Conservation (phyloP, 2,797 vertebrate genomes). For the Cuculus canorus region DNA sequence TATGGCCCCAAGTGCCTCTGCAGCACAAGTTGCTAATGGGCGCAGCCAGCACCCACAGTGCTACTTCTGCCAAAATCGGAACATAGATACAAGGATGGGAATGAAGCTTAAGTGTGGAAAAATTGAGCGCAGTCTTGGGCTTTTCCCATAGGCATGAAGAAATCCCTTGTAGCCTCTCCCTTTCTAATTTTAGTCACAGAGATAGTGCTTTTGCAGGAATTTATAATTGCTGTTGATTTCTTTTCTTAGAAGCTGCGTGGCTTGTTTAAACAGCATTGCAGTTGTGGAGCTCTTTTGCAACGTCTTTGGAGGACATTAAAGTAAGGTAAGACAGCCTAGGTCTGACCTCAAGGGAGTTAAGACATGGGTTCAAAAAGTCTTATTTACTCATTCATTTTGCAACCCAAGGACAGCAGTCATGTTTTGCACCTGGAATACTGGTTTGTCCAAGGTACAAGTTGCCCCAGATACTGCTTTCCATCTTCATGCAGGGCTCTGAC, state of each 20-base stretch:
- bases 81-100: background rate
- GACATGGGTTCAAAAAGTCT: background rate
- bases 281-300: slow-evolving; percentile 30
- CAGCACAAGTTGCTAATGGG: background rate
- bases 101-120: background rate
- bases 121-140: background rate
- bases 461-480: background rate
- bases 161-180: background rate
- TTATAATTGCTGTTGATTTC: slow-evolving; percentile 9
- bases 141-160: background rate
- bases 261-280: slow-evolving; percentile 16
- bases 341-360: background rate
- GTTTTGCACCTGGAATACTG: background rate
- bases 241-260: background rate
- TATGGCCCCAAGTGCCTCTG: background rate
- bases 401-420: background rate
- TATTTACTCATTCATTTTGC: background rate
- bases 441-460: background rate
- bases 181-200: slow-evolving; percentile 37
- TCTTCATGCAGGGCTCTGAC: background rate
- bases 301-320: background rate
- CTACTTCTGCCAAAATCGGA: background rate
- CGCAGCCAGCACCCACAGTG: background rate
- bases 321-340: background rate
- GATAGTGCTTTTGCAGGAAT: slow-evolving; percentile 6